A percentile compares a stretch with the other conserved stretches of the same genome.
phyloP scores from a whole-genome alignment of 2,113 vertebrate species.

The Centropus bengalensis region DNA sequence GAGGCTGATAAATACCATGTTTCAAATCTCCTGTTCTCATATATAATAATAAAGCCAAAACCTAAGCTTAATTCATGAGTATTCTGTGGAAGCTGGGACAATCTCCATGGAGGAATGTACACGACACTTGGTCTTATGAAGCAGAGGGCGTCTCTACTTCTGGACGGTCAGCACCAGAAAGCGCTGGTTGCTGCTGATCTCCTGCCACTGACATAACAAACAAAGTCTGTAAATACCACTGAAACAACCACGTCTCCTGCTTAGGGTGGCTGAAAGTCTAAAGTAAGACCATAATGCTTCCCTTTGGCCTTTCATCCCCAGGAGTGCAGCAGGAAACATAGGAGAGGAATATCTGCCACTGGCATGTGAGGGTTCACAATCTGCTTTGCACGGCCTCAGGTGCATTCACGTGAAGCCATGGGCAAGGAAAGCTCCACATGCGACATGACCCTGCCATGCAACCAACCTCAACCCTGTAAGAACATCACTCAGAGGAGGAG shows the following conservation, averaged over 20 bases:
- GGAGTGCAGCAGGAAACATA: not conserved
- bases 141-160: not conserved
- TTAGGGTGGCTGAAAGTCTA: not conserved
- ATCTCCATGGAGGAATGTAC: rapidly evolving
- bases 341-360: not conserved
- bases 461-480: not conserved
- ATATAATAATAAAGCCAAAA: not conserved
- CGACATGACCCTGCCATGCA: not conserved
- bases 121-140: rapidly evolving
- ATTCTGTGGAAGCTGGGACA: not conserved
- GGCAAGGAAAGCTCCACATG: not conserved
- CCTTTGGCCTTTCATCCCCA: not conserved
- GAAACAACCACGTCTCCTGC: not conserved
- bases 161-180: not conserved
- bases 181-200: rapidly evolving
- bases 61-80: not conserved
- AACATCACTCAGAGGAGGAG: not conserved
- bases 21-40: not conserved
- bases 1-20: not conserved
- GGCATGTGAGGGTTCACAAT: rapidly evolving
- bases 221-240: rapidly evolving
- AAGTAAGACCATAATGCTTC: not conserved
- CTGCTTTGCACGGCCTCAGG: rapidly evolving
- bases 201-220: not conserved
- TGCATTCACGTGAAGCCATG: rapidly evolving